Conservation (phyloP, 2,888 invertebrate species). For the Nephrotoma appendiculata region DNA sequence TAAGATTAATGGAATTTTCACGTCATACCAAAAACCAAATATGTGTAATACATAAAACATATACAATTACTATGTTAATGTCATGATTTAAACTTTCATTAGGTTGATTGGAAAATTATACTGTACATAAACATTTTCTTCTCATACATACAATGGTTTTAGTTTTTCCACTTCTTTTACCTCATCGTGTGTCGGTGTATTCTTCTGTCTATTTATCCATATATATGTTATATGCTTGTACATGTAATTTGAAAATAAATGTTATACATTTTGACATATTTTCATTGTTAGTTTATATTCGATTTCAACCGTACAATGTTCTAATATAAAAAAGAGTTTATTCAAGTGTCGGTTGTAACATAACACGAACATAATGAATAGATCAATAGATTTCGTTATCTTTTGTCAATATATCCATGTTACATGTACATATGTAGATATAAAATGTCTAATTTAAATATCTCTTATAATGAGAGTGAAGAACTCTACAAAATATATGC, state of each 20-base stretch:
- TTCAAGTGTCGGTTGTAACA: not conserved
- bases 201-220: not conserved
- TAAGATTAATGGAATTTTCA: not conserved
- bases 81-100: not conserved
- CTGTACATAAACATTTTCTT: not conserved
- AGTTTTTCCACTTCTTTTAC: not conserved
- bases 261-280: not conserved
- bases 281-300: not conserved
- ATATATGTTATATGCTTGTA: not conserved
- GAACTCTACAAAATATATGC: not conserved
- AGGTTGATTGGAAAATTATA: not conserved
- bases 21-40: not conserved
- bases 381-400: not conserved
- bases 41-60: not conserved
- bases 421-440: not conserved
- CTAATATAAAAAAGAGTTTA: not conserved
- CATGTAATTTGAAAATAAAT: not conserved
- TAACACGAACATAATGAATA: not conserved
- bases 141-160: not conserved
- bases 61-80: not conserved
- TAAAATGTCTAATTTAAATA: not conserved
- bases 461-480: not conserved
- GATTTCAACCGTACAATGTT: not conserved
- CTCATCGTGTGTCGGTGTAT: not conserved
- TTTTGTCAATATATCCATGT: not conserved